phyloP scores from a whole-genome alignment of 2,888 invertebrate species.

The Campoplex capitator region DNA sequence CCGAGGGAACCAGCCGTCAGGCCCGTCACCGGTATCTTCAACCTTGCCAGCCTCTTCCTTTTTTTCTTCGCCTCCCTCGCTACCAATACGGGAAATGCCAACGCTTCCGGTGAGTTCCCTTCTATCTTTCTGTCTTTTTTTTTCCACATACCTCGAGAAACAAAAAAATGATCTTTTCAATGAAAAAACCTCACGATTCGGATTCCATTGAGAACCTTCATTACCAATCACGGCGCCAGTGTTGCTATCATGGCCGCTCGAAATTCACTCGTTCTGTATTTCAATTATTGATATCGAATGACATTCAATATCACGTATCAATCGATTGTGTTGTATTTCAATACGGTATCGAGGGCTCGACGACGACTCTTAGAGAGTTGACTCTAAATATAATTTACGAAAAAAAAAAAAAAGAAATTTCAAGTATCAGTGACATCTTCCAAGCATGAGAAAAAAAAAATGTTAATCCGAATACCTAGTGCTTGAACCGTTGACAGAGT shows the following conservation, averaged over 20 bases:
- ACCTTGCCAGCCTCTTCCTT: conserved; percentile 68
- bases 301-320: background rate
- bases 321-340: background rate
- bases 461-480: too few species aligned
- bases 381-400: too few species aligned
- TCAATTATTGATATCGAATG: background rate
- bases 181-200: background rate
- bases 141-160: background rate
- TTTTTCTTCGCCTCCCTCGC: conserved; percentile 74
- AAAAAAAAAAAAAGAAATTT: too few species aligned
- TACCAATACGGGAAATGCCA: conserved; percentile 74
- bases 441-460: too few species aligned
- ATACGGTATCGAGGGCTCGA: background rate
- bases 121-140: background rate
- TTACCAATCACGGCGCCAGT: background rate
- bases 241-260: conserved; percentile 20
- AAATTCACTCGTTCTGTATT: background rate
- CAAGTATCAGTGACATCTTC: too few species aligned
- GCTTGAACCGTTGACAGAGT: too few species aligned
- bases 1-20: conserved; percentile 63
- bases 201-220: background rate
- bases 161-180: background rate
- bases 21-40: conserved; percentile 66
- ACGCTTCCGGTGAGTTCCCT: conserved; percentile 76
- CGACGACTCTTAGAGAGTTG: background rate